A percentile compares a stretch with the other conserved stretches of the same genome.
Evolutionary conservation across 2,888 invertebrate species (phyloP).

Genomic region (Penaeus monodon): DNA sequence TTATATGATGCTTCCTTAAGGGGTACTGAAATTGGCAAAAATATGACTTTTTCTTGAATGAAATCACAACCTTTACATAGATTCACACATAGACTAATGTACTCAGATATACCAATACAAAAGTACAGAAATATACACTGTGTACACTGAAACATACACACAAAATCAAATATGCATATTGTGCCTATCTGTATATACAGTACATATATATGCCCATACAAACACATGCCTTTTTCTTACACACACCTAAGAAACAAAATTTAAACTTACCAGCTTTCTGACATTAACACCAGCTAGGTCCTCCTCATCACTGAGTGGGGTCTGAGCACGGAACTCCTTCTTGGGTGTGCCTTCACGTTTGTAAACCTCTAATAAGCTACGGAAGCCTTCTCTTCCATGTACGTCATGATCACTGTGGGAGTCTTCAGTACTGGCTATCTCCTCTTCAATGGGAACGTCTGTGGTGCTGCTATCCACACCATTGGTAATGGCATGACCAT

Average conservation of each 20-base stretch:
- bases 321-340: constrained; percentile 10
- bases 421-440: constrained; percentile 10
- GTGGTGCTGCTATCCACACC: not conserved
- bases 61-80: not conserved
- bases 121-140: not conserved
- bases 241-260: not conserved
- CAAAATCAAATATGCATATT: not conserved
- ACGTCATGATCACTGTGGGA: constrained; percentile 19
- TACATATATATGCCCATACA: not conserved
- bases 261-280: constrained; percentile 42
- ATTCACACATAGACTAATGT: not conserved
- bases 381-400: constrained; percentile 28
- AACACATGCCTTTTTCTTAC: not conserved
- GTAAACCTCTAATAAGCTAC: constrained; percentile 35
- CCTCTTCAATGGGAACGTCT: not conserved
- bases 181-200: too few species aligned
- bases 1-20: too few species aligned
- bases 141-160: not conserved
- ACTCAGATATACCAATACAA: not conserved
- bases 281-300: constrained; percentile 46
- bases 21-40: too few species aligned
- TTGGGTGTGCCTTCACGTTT: constrained; percentile 1
- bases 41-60: too few species aligned
- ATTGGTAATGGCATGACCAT: constrained; percentile 43
- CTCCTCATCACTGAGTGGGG: constrained; percentile 42